Percentiles rank a stretch among this genome's conserved stretches.
Conservation (phyloP, 2,888 invertebrate genomes). For the Penaeus monodon region DNA sequence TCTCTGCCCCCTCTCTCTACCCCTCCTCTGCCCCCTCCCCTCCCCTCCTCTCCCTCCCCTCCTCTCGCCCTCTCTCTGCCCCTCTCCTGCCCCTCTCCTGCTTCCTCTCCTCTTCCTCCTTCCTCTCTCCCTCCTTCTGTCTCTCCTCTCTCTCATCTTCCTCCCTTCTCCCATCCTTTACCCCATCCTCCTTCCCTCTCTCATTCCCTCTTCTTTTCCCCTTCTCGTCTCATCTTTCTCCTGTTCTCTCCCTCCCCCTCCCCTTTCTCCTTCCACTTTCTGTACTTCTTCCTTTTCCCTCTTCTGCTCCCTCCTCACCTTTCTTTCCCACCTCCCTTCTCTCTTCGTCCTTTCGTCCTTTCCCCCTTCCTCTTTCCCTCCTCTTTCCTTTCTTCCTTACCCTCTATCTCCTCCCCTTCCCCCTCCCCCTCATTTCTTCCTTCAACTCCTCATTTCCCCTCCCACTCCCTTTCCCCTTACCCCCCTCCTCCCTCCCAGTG, state of each 20-base stretch:
- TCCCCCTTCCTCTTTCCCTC: too few relatives aligned
- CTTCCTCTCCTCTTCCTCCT: not conserved
- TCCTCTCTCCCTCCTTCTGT: not conserved
- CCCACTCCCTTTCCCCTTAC: too few relatives aligned
- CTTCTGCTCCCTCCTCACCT: not conserved
- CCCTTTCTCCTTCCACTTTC: not conserved
- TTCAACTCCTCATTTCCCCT: too few relatives aligned
- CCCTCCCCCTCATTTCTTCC: too few relatives aligned
- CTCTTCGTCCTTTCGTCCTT: too few relatives aligned
- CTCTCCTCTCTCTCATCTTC: not conserved
- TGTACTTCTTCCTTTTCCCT: not conserved
- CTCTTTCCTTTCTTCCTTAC: rapidly evolving
- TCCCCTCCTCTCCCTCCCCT: too few relatives aligned
- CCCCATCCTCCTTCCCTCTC: not conserved
- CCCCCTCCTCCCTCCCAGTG: too few relatives aligned
- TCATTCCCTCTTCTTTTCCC: not conserved
- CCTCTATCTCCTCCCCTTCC: too few relatives aligned
- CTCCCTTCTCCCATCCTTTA: not conserved
- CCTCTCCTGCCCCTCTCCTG: rapidly evolving
- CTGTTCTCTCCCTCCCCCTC: not conserved
- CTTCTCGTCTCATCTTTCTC: rapidly evolving
- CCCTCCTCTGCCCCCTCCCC: too few relatives aligned
- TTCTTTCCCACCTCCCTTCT: not conserved
- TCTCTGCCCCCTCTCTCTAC: too few relatives aligned
- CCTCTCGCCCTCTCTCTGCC: too few relatives aligned